Base-by-base conservation (phyloP, 2,797 vertebrate species). In the Hemibagrus guttatus region DNA sequence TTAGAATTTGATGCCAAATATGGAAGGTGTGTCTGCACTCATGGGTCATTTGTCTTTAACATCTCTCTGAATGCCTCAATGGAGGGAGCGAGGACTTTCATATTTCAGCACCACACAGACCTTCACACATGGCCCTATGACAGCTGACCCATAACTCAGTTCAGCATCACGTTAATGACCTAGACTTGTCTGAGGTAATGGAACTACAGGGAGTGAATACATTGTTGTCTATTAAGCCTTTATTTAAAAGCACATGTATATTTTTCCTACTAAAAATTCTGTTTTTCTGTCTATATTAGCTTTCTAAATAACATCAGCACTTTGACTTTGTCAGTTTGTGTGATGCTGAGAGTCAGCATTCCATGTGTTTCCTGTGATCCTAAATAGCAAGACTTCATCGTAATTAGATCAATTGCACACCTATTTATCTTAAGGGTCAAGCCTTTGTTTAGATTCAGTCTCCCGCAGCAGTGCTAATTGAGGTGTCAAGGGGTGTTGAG, bases 31-130 rank as follows among this genome's bases (percentile, higher is more conserved):
- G 92, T 90, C 92, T 93, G 90, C 88, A 88, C 89, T 90, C 90
- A 93, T 84, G 92, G 91, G 89, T 93, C 93, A 89, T 94, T 94
- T 93, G 90, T 93, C 89, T 90, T 88, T 81, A 94, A 90, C 92
- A 94, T 94, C 90, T 93, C 93, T 91, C 88, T 46, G 52, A 78
- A 78, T 78, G 78, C 76, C 93, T 96, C 95, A 95, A 95, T 95
- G 94, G 89, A 92, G 92, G 93, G 92, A 91, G 92, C 92, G 92
- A 93, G 93, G 93, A 94, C 91, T 93, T 95, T 93, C 91, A 95
- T 95, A 91, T 93, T 93, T 94, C 91, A 92, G 91, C 89, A 87
- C 94, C 95, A 95, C 88, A 92, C 28, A 91, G 92, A 93, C 90
- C 92, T 91, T 93, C 94, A 93, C 93, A 92, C 89, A 58, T 93